Conservation (phyloP, 2,888 invertebrate genomes). For the Furcula furcula region DNA sequence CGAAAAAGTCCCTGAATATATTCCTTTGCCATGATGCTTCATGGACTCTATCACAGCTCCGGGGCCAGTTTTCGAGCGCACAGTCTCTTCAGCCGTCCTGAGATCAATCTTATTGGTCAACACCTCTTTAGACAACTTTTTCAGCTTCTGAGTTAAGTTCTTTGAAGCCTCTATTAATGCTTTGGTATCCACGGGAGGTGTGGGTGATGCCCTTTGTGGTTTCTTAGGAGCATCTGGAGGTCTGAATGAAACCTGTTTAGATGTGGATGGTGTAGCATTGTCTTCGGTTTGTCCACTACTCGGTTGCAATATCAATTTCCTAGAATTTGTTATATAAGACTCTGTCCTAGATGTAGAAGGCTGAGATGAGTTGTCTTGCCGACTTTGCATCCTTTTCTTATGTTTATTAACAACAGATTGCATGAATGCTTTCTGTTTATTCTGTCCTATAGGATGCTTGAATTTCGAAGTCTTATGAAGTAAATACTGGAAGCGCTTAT, state of each 20-base stretch:
- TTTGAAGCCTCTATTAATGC: conserved; percentile 94
- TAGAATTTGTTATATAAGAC: conserved; percentile 60
- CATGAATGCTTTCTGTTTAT: conserved; percentile 77
- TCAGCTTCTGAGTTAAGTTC: conserved; percentile 94
- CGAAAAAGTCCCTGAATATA: conserved; percentile 98
- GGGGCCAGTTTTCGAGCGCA: conserved; percentile 70
- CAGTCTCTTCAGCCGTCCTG: conserved; percentile 71
- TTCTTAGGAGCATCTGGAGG: conserved; percentile 65
- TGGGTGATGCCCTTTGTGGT: conserved; percentile 55
- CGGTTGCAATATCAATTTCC: conserved; percentile 60
- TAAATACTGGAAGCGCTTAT: conserved; percentile 75
- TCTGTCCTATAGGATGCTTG: conserved; percentile 74
- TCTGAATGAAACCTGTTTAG: conserved; percentile 60
- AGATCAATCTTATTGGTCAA: conserved; percentile 85
- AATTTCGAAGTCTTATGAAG: conserved; percentile 77
- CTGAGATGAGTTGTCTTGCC: conserved; percentile 57
- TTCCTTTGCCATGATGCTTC: conserved; percentile 96
- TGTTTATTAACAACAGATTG: conserved; percentile 78
- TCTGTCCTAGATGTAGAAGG: conserved; percentile 72
- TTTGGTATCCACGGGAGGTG: conserved; percentile 83
- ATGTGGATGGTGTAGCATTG: conserved; percentile 59
- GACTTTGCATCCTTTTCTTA: conserved; percentile 69
- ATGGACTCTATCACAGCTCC: conserved; percentile 95
- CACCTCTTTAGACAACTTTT: conserved; percentile 94
- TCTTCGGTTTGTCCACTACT: conserved; percentile 58